Conservation (phyloP, 37 sponge, comb jelly and placozoan species). For the Cliona cf. orientalis region DNA sequence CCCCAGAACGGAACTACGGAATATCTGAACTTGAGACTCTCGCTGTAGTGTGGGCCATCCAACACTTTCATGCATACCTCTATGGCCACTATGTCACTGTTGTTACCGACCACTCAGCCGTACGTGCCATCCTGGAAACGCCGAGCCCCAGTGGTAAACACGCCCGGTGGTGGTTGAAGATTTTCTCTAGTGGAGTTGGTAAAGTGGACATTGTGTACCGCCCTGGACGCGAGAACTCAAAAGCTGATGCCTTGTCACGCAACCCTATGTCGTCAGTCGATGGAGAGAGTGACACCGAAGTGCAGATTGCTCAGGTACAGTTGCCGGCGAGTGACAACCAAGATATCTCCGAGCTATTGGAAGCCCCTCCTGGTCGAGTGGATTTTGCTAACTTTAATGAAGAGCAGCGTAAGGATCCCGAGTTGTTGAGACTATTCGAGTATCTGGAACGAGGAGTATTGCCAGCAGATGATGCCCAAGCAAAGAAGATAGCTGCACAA, state of each 20-base stretch:
- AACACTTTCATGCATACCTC: conserved; percentile 5
- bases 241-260: conserved; percentile 58
- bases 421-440: conserved; percentile 15
- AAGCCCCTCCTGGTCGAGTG: no score
- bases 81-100: conserved; percentile 25
- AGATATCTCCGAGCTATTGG: no score
- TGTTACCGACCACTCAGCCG: conserved; percentile 54
- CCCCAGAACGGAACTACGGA: conserved; percentile 15
- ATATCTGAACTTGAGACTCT: conserved; percentile 8
- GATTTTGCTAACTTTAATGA: neutral
- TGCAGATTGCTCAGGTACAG: no score
- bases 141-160: conserved; percentile 57
- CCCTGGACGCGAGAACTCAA: conserved; percentile 31
- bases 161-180: conserved; percentile 59
- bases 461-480: conserved; percentile 29
- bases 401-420: conserved; percentile 62
- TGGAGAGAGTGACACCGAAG: no score
- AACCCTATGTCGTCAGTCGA: neutral
- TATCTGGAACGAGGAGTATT: conserved; percentile 37
- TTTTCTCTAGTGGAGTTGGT: conserved; percentile 16
- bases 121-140: conserved; percentile 48
- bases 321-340: no score
- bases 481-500: conserved; percentile 22
- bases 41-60: conserved; percentile 26
- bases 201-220: conserved; percentile 17